Evolutionary conservation across 2,113 vertebrate species (phyloP), one percentile per base, ranked within the genome.

Genomic region (Aphyosemion australe): DNA sequence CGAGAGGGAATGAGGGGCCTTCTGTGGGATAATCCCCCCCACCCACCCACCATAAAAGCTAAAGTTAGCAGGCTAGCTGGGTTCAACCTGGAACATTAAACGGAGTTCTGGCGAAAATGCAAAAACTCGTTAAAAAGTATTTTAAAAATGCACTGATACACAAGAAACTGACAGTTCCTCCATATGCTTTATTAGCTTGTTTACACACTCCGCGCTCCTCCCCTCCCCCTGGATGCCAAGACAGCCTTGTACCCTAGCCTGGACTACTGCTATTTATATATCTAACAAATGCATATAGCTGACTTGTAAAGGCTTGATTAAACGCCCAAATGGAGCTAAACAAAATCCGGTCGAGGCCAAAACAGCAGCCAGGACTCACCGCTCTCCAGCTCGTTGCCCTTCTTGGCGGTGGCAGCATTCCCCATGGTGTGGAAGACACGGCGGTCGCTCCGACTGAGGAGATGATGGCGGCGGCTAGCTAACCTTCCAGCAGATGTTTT

Each of bases 301-400:
- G 21, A 61, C 54, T 37, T 8, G 1, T 8, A 19, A 20, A 15
- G 32, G 12, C 8, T 64, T 45, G 11, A 3, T 8, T 9, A 48
- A 16, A 59, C 42, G 21, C 34, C 21, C 8, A 42, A 53, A 55
- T 4, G n/a, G 26, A 37, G 15, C 46, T 53, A 42, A 31, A 51
- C n/a, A 31, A 62, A 56, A 50, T 1, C 18, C 19, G 2, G 6
- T 1, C 1, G 13, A 46, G 4, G 46, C 13, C 37, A 31, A 4
- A 63, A 42, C 18, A 21, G 5, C 31, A 50, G 20, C 20, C 15
- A 4, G 39, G 64, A 94, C 95, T 95, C 91, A 96, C 96, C 96
- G 94, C 95, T 97, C 92, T 97, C 96, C 65, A 96, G 92, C 92
- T 97, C 96, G 94, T 95, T 95, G 93, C 96, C 95, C 90, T 96